A percentile compares a stretch with the other conserved stretches of the same genome.
Evolutionary conservation across 1,140 invertebrate species (phyloP).

Genomic region (Acromyrmex echinatior): DNA sequence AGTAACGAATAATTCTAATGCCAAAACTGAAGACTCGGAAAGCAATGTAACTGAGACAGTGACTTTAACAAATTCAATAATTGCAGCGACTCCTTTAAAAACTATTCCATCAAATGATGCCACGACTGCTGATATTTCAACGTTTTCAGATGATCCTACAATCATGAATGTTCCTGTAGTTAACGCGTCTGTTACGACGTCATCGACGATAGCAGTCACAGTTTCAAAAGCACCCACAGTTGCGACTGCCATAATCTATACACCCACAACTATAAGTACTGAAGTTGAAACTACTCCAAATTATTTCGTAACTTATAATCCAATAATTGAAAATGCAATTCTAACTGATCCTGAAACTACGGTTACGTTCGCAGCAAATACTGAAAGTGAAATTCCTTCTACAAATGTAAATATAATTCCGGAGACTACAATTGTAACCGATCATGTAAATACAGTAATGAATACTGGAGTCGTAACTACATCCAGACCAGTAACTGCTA

Average conservation of each 20-base stretch:
- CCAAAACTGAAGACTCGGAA: background rate
- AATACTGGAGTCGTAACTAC: background rate
- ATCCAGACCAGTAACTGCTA: background rate
- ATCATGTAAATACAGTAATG: background rate
- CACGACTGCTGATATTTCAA: background rate
- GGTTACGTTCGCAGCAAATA: background rate
- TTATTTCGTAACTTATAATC: background rate
- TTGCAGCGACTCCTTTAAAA: background rate
- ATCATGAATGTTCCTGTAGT: background rate
- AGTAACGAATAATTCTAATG: background rate
- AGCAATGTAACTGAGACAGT: background rate
- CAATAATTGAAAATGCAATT: background rate
- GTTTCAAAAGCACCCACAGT: background rate
- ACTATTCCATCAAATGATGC: background rate
- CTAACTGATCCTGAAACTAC: background rate
- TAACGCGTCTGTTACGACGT: background rate
- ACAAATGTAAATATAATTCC: conserved; percentile 14
- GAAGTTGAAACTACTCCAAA: background rate
- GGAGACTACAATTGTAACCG: background rate
- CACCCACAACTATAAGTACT: background rate
- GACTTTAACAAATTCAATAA: background rate
- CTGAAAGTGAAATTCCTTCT: background rate
- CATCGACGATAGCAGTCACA: background rate
- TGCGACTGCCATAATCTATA: background rate
- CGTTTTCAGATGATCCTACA: background rate